Conservation (phyloP, 2,797 vertebrate genomes). For the Mormyrus proboscirostris region DNA sequence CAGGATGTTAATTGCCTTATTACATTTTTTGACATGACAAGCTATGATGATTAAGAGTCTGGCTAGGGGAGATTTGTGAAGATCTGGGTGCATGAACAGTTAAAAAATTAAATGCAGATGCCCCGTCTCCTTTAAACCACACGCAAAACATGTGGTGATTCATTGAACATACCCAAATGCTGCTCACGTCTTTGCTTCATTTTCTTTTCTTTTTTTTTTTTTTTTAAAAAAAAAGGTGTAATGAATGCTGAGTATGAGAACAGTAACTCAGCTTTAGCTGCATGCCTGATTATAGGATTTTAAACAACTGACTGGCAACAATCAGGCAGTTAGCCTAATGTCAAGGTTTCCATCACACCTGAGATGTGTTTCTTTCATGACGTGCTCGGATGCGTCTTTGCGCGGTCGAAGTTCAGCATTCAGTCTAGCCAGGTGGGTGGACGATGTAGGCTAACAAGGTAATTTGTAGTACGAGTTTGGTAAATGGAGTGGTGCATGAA, state of each 20-base stretch:
- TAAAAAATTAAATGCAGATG: conserved; percentile 8
- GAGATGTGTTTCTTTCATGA: background rate
- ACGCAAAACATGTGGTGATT: background rate
- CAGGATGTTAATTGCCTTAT: background rate
- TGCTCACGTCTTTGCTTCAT: background rate
- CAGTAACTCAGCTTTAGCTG: background rate
- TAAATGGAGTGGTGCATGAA: background rate
- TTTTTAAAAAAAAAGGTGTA: background rate
- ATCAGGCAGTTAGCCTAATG: background rate
- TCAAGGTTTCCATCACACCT: background rate
- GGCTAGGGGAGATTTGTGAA: background rate
- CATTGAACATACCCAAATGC: background rate
- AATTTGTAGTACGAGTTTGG: background rate
- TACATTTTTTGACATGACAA: background rate
- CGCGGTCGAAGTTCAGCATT: background rate
- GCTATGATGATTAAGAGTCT: background rate
- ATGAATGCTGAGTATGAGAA: background rate
- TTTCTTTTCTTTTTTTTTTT: background rate
- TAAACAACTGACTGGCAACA: background rate
- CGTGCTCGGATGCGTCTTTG: background rate
- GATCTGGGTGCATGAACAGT: background rate
- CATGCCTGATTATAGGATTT: background rate
- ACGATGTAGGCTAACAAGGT: background rate
- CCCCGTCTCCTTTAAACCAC: background rate
- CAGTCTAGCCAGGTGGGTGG: background rate